Base-by-base conservation (phyloP, 2,797 vertebrate genomes). In the Alosa sapidissima region DNA sequence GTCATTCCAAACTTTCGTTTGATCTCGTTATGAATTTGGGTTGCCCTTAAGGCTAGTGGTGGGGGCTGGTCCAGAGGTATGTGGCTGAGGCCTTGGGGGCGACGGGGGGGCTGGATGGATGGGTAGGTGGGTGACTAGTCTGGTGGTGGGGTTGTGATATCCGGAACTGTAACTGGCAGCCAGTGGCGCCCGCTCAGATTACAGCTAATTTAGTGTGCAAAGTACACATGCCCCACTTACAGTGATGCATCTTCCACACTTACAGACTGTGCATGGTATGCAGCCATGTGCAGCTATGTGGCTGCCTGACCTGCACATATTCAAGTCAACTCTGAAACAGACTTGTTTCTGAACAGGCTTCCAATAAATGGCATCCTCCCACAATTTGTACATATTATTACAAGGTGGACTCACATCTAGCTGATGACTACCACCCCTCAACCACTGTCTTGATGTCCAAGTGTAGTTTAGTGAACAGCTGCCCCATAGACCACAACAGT, bases 131-230 rank as follows among this genome's bases (percentile, higher is more conserved):
- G 68, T 28, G 65, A 24, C 4, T 41, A 68, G 13, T 4, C 4
- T 41, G 68, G 13, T 4, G 41, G 36, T 16, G 60, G 60, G 60
- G n/a, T 72, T 41, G 28, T 78, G 72, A 78, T 78, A 78, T 78
- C 72, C 72, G 72, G 72, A 78, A 78, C 72, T 78, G 72, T 47
- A 78, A 47, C 72, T 78, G 72, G 72, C 72, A 78, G 72, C 36
- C 72, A 45, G 72, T 78, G 72, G 72, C 72, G 72, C 72, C 72
- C 72, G 10, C 36, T 78, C 72, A 78, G 72, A 78, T 78, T 78
- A 78, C 72, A 47, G 72, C 72, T 78, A 78, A 78, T 78, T 78
- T 78, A 47, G 72, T 78, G 72, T 78, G 72, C 41, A 45, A 78
- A 45, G 72, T 47, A 78, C 72, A 45, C 72, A 78, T 78, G 72